Evolutionary conservation across 2,888 invertebrate species (phyloP), one percentile per base, ranked within the genome.

Genomic region (Neelides folsomi): DNA sequence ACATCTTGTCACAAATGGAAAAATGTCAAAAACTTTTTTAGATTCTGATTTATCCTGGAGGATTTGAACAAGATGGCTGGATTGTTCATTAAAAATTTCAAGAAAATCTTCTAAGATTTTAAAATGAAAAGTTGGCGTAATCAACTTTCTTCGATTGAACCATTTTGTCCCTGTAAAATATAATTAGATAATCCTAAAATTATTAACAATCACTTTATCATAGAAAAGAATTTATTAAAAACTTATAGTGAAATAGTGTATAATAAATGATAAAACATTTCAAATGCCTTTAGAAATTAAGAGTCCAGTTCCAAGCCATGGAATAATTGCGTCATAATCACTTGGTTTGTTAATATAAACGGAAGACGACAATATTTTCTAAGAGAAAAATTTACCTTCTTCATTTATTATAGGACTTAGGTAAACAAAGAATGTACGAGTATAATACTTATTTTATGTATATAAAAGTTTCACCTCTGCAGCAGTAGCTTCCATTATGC

Each of bases 71-170:
- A 65, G 58, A 2, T 34, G 39, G 6, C 15, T 1, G 2, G 70
- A 56, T 60, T 76, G 73, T 47, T 73, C 68, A 59, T 74, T 74
- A 65, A 74, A 73, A 13, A 75, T 70, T 6, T 67, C 66, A 13
- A 73, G 55, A 59, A 74, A 75, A 54, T 74, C 72, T 53, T 71
- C 68, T 39, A 75, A 67, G 49, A 76, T 75, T 55, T 71, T 71
- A 64, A 74, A 75, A 62, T 75, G 75, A 60, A 75, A 75, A 1
- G 74, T 70, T 10, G 75, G 75, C 1, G 75, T 75, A 4, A 54
- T 50, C 37, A 54, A 16, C 16, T 54, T 54, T 13, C 54, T 27
- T 10, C 54, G 46, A 12, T 50, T 35, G 38, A 45, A 45, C 54
- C 54, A 54, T 51, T 51, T 54, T 40, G 75, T 47, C 12, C 55